These are phyloP conservation scores for Myiotriccus ornatus DNA, from an alignment of 2,797 vertebrate species.

Conservation along the genomic window DNA sequence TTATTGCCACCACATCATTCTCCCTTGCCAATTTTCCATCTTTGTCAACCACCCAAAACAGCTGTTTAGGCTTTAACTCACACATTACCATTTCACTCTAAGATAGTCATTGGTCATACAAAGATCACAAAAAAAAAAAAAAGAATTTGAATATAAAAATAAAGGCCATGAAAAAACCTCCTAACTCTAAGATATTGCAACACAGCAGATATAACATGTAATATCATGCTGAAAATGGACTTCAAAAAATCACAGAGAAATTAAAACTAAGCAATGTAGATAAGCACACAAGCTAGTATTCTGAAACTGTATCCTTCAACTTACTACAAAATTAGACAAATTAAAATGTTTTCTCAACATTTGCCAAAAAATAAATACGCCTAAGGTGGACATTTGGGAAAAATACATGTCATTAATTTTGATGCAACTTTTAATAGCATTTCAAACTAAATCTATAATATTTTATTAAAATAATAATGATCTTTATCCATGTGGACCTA, in stretches of 20 bases:
- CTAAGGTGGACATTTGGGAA: background rate
- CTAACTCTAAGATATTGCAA: background rate
- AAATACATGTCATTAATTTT: background rate
- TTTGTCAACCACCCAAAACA: background rate
- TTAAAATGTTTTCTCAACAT: background rate
- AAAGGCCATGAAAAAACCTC: background rate
- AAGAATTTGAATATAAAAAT: background rate
- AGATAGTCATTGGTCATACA: background rate
- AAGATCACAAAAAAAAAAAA: background rate
- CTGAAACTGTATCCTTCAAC: background rate
- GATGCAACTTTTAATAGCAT: background rate
- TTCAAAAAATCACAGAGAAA: background rate
- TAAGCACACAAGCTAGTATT: background rate
- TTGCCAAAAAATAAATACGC: background rate
- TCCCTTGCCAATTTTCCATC: background rate
- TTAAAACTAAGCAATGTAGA: background rate
- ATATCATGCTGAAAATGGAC: background rate
- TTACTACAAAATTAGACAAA: background rate
- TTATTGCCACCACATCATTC: background rate
- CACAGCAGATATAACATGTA: background rate
- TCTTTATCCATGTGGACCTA: background rate
- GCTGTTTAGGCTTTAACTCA: background rate
- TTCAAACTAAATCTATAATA: background rate
- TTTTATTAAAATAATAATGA: background rate
- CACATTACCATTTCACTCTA: background rate